phyloP scores from a whole-genome alignment of 2,797 vertebrate genomes.

The Cuculus canorus region DNA sequence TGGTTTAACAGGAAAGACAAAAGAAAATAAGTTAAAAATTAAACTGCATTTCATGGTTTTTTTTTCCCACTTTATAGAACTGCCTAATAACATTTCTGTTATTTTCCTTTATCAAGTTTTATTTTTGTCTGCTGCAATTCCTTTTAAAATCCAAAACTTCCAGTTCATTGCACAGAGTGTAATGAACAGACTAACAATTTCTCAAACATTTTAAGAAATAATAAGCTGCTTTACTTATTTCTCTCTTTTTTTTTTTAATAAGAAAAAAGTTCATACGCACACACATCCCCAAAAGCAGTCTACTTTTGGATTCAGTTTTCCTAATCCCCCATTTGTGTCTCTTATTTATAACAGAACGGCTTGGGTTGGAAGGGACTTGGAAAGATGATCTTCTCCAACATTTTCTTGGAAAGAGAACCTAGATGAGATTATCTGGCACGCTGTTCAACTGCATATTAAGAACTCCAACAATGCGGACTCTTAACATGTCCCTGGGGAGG shows the following conservation, averaged over 20 bases:
- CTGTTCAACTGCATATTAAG: background rate
- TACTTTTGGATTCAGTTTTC: background rate
- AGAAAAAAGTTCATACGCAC: background rate
- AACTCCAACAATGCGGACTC: background rate
- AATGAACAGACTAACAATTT: background rate
- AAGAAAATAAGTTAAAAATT: background rate
- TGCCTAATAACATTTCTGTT: background rate
- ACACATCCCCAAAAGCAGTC: accelerated
- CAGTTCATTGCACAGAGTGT: background rate
- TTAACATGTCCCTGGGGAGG: background rate
- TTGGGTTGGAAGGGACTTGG: background rate
- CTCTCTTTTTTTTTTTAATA: background rate
- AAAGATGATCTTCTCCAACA: background rate
- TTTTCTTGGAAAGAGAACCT: background rate
- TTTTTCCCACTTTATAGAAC: background rate
- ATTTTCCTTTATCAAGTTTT: background rate
- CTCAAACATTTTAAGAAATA: background rate
- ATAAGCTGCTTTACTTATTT: background rate
- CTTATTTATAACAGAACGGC: background rate
- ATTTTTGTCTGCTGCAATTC: background rate
- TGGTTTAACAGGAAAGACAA: background rate
- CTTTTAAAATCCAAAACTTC: background rate
- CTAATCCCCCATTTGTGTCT: background rate
- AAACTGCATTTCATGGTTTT: background rate
- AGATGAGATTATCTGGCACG: background rate